Evolutionary conservation across 2,797 vertebrate species (phyloP), one percentile per base, ranked within the genome.

Genomic region (Acropternis orthonyx): DNA sequence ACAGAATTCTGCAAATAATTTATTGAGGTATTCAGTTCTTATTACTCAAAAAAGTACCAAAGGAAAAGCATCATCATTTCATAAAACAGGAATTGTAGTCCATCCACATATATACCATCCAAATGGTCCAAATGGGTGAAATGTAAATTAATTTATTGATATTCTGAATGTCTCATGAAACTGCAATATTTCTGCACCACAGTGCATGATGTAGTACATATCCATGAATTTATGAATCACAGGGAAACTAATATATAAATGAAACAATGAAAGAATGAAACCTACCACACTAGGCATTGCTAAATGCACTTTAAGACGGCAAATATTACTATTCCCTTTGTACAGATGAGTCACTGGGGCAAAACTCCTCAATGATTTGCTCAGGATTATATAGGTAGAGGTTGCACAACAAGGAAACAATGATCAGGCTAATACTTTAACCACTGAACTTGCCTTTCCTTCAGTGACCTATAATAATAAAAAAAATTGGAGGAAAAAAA

Each of bases 191-290:
- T 72, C 16, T 68, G 6, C 14, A 17, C 3, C 8, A 28, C 7
- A 16, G 4, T 0, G 1, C 18, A n/a, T 41, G 6, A 22, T 44
- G 8, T 48, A 9, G 4, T 30, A 43, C 22, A 14, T 28, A 43
- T 7, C 6, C 2, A 9, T 78, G 58, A 22, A 62, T 52, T 12
- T 16, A 14, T 13, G 5, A 34, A 61, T 59, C 10, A 48, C 8
- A 34, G 43, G 12, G 2, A 88, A 62, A 46, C 4, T 0, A 84
- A 52, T 41, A 39, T 4, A 52, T 52, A 72, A 77, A 52, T 52
- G 12, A 66, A 66, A 66, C 20, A 79, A 20, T 52, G 12, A 66
- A 66, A 66, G 20, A 79, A 20, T 20, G 4, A 39, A 74, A 44
- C 9, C 7, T 68, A 12, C 22, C 7, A 62, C 9, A n/a, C 3